A percentile compares a stretch with the other conserved stretches of the same genome.
phyloP scores from a whole-genome alignment of 1,140 invertebrate species.

The Drosophila cardini region DNA sequence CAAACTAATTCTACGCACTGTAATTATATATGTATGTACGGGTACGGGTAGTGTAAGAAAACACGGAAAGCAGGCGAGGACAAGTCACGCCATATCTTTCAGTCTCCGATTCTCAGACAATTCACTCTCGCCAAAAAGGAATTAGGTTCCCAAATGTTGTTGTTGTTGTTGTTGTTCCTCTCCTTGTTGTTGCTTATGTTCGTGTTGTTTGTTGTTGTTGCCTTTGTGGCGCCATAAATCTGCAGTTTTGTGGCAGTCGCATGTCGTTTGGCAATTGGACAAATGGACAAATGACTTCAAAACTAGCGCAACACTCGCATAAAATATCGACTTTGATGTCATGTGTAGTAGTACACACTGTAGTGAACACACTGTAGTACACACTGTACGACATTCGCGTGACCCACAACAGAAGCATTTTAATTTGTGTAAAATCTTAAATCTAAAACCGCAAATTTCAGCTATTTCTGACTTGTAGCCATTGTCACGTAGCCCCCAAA shows the following conservation, averaged over 20 bases:
- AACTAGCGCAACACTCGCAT: slow-evolving; percentile 53
- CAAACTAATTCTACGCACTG: too few species aligned
- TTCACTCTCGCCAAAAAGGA: slow-evolving; percentile 34
- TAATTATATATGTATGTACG: not conserved
- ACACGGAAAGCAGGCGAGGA: slow-evolving; percentile 5
- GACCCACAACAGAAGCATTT: slow-evolving; percentile 33
- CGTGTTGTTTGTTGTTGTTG: slow-evolving; percentile 16
- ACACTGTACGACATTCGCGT: slow-evolving; percentile 21
- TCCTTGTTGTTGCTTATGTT: slow-evolving; percentile 5
- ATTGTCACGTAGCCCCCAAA: slow-evolving; percentile 5
- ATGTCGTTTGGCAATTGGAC: slow-evolving; percentile 50
- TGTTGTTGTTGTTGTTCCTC: not conserved
- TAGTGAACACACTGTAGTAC: too few species aligned
- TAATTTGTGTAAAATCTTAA: slow-evolving; percentile 12
- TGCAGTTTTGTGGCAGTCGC: slow-evolving; percentile 42
- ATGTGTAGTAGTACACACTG: too few species aligned
- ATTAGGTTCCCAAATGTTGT: slow-evolving; percentile 1
- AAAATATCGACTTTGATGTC: slow-evolving; percentile 34
- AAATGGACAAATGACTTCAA: slow-evolving; percentile 36
- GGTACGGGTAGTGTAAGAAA: not conserved
- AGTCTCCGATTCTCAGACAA: slow-evolving; percentile 22
- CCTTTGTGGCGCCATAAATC: slow-evolving; percentile 50
- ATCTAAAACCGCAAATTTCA: slow-evolving; percentile 17
- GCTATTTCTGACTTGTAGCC: slow-evolving; percentile 44
- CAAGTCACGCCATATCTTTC: slow-evolving; percentile 37